Evolutionary conservation across 2,888 invertebrate genomes (phyloP).

Genomic region (Actias luna): DNA sequence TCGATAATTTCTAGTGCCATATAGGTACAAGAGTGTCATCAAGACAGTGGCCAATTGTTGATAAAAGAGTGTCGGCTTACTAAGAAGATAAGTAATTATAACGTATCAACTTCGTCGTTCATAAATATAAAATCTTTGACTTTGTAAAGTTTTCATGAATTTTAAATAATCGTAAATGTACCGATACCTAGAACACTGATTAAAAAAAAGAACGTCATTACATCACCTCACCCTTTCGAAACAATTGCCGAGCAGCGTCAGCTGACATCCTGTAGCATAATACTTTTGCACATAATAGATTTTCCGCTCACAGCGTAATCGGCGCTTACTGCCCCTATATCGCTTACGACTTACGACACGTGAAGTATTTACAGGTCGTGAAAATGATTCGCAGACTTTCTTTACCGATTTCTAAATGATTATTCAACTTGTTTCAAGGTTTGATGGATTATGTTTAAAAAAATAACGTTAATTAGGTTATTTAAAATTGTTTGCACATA

Average conservation of each 20-base stretch:
- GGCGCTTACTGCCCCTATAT: neutral
- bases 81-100: conserved; percentile 44
- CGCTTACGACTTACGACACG: neutral
- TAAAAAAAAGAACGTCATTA: neutral
- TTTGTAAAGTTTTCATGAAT: conserved; percentile 19
- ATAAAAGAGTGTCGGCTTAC: conserved; percentile 77
- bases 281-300: conserved; percentile 55
- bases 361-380: neutral
- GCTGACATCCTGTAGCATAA: conserved; percentile 60
- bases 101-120: conserved; percentile 37
- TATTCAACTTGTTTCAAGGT: conserved; percentile 9
- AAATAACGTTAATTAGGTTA: conserved; percentile 11
- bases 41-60: conserved; percentile 51
- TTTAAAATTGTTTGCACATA: conserved; percentile 8
- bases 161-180: conserved; percentile 22
- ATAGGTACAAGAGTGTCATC: conserved; percentile 53
- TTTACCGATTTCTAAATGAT: conserved; percentile 2
- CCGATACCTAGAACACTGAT: conserved; percentile 24
- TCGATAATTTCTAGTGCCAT: conserved; percentile 53
- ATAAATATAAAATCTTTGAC: conserved; percentile 45
- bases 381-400: conserved; percentile 2
- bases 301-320: conserved; percentile 32
- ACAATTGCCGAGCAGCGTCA: conserved; percentile 42
- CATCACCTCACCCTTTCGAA: neutral
- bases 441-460: conserved; percentile 21